Percentiles rank a stretch among this genome's conserved stretches.
These are phyloP conservation scores for Cossypha dichroa DNA, from an alignment of 2,797 vertebrate species.

Conservation along the genomic window DNA sequence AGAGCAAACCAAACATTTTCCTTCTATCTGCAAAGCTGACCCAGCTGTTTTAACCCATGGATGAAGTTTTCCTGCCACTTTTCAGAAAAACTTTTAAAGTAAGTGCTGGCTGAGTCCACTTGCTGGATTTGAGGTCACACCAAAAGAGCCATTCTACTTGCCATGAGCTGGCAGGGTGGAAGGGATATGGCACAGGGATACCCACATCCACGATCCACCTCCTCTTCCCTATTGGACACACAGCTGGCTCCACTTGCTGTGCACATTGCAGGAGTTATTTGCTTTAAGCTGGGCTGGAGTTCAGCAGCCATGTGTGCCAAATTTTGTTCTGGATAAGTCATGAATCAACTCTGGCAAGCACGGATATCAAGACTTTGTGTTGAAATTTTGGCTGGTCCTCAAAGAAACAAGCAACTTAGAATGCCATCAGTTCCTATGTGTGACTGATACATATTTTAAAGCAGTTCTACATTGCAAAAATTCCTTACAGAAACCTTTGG, in stretches of 20 bases:
- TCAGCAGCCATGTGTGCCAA: neutral
- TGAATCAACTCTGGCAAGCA: neutral
- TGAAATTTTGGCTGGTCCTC: neutral
- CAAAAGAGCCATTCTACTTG: neutral
- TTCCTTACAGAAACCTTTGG: neutral
- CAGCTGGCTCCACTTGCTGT: neutral
- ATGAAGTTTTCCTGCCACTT: neutral
- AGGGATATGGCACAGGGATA: neutral
- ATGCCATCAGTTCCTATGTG: neutral
- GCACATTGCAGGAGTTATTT: neutral
- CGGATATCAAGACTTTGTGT: fast-evolving
- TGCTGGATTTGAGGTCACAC: neutral
- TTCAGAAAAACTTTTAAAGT: neutral
- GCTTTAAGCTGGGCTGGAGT: neutral
- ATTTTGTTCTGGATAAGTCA: neutral
- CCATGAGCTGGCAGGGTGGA: neutral
- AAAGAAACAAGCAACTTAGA: neutral
- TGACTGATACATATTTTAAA: neutral
- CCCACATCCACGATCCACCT: neutral
- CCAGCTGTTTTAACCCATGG: neutral
- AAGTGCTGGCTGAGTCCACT: neutral
- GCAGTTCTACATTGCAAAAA: neutral
- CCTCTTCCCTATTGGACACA: neutral
- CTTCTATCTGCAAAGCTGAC: neutral
- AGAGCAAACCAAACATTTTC: neutral